Evolutionary conservation across 2,113 vertebrate species (phyloP), one percentile per base, ranked within the genome.

Genomic region (Leptodactylus fuscus): DNA sequence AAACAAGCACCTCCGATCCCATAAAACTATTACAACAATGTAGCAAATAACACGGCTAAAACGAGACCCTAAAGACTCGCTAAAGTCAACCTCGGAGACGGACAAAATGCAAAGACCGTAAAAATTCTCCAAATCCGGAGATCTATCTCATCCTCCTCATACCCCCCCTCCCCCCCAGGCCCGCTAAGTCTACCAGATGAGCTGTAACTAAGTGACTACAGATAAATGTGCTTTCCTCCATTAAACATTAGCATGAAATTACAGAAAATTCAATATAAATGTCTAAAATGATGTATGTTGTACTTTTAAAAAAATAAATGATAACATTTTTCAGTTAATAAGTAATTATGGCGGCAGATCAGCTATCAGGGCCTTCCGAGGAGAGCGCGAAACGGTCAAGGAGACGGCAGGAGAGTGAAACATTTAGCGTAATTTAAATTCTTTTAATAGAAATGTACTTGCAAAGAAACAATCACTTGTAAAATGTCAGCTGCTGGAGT

Each of bases 381-480:
- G n/a, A 60, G 55, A 38, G 34, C 18, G 18, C 18, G 36, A 62
- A 80, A 80, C 55, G 53, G 73, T 76, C 73, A 62, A 44, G 58
- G 15, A 41, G 22, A 24, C 55, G 38, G 22, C 49, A 18, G 29
- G 16, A 62, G 34, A 41, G 16, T 69, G 38, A 88, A 67, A 58
- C 5, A 87, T 51, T 27, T 32, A 69, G 16, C 1, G 22, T 7
- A 2, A 83, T 78, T 67, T 88, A 7, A 48, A 53, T 87, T 87
- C 88, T 53, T 58, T 90, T 82, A 89, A 86, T 9, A 89, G 48
- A 10, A 79, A 69, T 62, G 81, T 87, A 89, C 89, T 89, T 91
- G 74, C 87, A 41, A 83, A 81, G 87, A 87, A 87, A 44, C 75
- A n/a, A 86, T 53, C 0, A 84, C 87, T 89, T 88, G 73, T 89